A percentile compares a stretch with the other conserved stretches of the same genome.
These are phyloP conservation scores for Astropecten irregularis DNA, from an alignment of 53 echinoderm and acorn worm species.

Conservation along the genomic window DNA sequence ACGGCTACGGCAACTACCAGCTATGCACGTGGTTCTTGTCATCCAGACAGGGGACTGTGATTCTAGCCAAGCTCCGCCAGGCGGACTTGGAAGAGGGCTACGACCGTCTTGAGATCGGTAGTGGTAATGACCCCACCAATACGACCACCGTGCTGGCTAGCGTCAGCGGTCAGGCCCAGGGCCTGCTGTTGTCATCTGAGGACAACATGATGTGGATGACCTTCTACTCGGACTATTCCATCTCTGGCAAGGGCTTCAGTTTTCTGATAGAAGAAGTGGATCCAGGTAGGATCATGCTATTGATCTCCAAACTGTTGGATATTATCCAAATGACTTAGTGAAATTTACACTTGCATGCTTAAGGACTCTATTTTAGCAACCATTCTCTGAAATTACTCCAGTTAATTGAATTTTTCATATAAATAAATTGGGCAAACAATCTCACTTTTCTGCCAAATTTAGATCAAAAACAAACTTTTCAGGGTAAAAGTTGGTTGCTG, in stretches of 20 bases:
- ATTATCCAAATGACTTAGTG: too few relatives aligned
- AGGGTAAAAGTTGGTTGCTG: too few relatives aligned
- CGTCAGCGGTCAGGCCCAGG: not conserved
- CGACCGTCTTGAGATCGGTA: constrained; percentile 73
- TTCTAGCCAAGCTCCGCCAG: constrained; percentile 11
- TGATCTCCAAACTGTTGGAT: not conserved
- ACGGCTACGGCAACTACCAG: constrained; percentile 67
- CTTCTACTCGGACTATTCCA: constrained; percentile 44
- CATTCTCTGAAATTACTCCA: not conserved
- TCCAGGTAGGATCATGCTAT: constrained; percentile 8
- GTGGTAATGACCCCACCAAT: constrained; percentile 46
- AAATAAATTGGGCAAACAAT: too few relatives aligned
- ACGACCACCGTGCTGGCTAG: not conserved
- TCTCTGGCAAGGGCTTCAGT: constrained; percentile 46
- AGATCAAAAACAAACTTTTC: too few relatives aligned
- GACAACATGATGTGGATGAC: constrained; percentile 39
- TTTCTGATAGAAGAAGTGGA: constrained; percentile 25
- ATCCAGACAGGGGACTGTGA: not conserved
- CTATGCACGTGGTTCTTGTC: constrained; percentile 64
- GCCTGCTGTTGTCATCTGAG: not conserved
- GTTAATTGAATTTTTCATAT: too few relatives aligned
- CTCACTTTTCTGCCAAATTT: too few relatives aligned
- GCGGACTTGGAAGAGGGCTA: constrained; percentile 51
- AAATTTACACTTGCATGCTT: too few relatives aligned
- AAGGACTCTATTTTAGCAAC: too few relatives aligned